phyloP scores from a whole-genome alignment of 2,113 vertebrate species.

The Tupaia tana region DNA sequence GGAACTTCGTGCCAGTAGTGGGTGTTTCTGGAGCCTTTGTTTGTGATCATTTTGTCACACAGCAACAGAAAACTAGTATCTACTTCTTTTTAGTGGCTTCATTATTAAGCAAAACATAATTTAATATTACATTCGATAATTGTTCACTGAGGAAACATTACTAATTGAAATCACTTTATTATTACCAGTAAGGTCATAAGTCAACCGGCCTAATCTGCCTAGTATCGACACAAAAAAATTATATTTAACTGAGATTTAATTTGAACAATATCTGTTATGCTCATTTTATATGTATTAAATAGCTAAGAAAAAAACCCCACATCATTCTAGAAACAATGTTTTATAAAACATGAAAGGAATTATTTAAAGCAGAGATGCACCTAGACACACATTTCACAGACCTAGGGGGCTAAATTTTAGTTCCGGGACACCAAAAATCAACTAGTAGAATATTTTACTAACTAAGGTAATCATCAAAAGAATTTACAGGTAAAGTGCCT shows the following conservation, averaged over 20 bases:
- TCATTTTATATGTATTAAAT: constrained; percentile 49
- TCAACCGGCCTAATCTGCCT: background rate
- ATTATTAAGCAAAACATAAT: background rate
- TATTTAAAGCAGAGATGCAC: background rate
- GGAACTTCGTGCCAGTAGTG: background rate
- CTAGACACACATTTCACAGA: background rate
- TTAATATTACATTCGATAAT: constrained; percentile 35
- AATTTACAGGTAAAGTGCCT: constrained; percentile 42
- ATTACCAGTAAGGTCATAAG: background rate
- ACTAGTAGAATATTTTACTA: constrained; percentile 41
- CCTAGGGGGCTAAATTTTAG: background rate
- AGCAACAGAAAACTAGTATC: background rate
- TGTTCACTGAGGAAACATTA: constrained; percentile 22
- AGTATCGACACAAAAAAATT: background rate
- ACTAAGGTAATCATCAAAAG: constrained; percentile 34
- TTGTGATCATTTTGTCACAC: background rate
- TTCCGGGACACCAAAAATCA: background rate
- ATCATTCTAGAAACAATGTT: background rate
- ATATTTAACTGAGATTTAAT: constrained; percentile 52
- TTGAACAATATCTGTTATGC: background rate
- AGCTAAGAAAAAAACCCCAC: background rate
- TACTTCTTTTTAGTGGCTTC: background rate
- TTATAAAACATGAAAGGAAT: constrained; percentile 28
- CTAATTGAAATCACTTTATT: background rate
- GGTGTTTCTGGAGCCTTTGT: background rate